These are phyloP conservation scores for Heterodera schachtii DNA, from an alignment of 1,140 invertebrate species.

Conservation along the genomic window DNA sequence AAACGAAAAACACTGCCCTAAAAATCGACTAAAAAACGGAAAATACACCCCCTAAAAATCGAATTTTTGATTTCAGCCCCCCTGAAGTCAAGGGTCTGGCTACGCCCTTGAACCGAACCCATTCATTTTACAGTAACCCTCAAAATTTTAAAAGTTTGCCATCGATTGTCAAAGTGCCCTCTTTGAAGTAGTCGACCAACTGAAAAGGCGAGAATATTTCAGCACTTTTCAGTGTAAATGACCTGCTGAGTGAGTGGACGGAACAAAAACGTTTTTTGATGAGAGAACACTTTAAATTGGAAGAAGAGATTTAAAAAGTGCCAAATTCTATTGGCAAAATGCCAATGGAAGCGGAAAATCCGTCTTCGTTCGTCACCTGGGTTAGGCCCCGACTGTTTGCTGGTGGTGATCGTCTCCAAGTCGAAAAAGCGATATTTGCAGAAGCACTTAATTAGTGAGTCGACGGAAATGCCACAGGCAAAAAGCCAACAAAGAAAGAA, in stretches of 20 bases:
- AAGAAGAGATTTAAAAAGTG: too few species aligned
- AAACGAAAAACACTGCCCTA: too few species aligned
- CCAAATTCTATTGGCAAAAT: too few species aligned
- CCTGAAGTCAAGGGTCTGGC: too few species aligned
- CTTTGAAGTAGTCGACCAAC: slow-evolving; percentile 69
- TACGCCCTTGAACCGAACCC: too few species aligned
- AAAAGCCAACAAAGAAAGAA: neutral
- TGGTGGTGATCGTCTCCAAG: slow-evolving; percentile 67
- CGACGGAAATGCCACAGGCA: neutral
- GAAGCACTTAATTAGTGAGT: slow-evolving; percentile 66
- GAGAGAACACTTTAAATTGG: slow-evolving; percentile 66
- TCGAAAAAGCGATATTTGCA: slow-evolving; percentile 71
- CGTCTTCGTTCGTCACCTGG: slow-evolving; percentile 66
- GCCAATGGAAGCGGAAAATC: too few species aligned
- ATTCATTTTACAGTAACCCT: slow-evolving; percentile 66
- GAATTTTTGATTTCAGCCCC: too few species aligned
- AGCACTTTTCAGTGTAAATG: neutral
- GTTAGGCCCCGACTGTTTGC: slow-evolving; percentile 68
- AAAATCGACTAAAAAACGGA: too few species aligned
- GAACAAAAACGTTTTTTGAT: slow-evolving; percentile 68
- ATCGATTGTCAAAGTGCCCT: slow-evolving; percentile 69
- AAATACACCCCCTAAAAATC: too few species aligned
- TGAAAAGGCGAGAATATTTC: slow-evolving; percentile 41
- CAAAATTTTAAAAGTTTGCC: slow-evolving; percentile 66
- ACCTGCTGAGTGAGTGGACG: slow-evolving; percentile 68